Evolutionary conservation across 2,113 vertebrate genomes (phyloP).

Genomic region (Chunga burmeisteri): DNA sequence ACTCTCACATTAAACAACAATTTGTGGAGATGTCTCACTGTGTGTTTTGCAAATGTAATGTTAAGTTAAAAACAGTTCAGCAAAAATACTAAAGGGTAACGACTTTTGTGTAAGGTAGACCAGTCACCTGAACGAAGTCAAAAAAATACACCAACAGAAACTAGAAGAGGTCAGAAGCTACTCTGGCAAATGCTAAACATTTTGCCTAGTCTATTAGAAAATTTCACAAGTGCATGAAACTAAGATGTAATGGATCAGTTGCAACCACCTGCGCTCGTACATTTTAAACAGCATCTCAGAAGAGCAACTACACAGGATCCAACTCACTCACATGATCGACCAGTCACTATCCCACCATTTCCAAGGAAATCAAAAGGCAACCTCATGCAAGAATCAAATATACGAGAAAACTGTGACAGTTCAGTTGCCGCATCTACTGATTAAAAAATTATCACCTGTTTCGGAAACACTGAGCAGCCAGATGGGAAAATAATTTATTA

Average conservation of each 20-base stretch:
- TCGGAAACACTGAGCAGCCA: background rate
- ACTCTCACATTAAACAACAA: background rate
- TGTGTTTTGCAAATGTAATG: background rate
- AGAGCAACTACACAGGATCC: background rate
- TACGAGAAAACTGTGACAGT: background rate
- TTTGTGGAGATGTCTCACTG: background rate
- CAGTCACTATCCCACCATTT: background rate
- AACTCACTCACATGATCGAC: rapidly evolving
- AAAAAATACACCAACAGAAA: background rate
- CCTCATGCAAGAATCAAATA: background rate
- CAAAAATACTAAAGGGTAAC: background rate
- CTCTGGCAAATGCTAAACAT: background rate
- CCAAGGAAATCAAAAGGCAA: background rate
- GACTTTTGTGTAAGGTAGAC: background rate
- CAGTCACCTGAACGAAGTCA: background rate
- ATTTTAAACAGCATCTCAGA: background rate
- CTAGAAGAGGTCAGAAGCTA: background rate
- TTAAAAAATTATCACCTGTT: background rate
- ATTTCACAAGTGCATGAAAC: background rate
- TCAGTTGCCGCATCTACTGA: background rate
- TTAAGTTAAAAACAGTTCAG: background rate
- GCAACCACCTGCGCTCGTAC: background rate
- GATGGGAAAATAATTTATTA: background rate
- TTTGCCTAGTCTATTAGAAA: background rate
- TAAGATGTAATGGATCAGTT: background rate